These are phyloP conservation scores for Porites lobata DNA, from an alignment of 92 coral and sea anemone species.

Conservation along the genomic window DNA sequence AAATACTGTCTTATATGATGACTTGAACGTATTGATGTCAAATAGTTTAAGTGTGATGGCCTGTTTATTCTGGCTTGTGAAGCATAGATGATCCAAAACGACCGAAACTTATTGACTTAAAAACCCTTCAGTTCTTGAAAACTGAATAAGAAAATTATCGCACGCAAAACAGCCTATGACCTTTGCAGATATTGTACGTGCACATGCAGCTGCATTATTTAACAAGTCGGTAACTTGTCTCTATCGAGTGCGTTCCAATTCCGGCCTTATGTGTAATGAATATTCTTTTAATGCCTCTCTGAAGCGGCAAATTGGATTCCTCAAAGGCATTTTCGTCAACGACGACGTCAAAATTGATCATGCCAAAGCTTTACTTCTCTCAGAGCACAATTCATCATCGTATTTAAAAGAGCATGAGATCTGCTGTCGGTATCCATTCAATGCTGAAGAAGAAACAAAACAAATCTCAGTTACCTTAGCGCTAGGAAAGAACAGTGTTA, in stretches of 20 bases:
- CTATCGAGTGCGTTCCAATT: not conserved
- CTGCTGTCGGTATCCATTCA: not conserved
- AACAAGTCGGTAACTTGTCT: not conserved
- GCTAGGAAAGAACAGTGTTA: not conserved
- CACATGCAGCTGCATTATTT: not conserved
- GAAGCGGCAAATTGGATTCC: constrained; percentile 10
- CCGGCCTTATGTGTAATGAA: constrained; percentile 2
- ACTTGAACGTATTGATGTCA: not conserved
- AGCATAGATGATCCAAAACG: constrained; percentile 1
- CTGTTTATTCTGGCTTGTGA: not conserved
- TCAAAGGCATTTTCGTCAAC: constrained; percentile 11
- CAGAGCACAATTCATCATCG: too few species aligned
- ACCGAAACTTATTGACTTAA: constrained; percentile 16
- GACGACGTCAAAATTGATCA: not conserved
- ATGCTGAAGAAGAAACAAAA: not conserved
- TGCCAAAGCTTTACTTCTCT: constrained; percentile 8
- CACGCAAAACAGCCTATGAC: not conserved
- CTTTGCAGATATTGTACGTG: constrained; percentile 7
- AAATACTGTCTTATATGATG: not conserved
- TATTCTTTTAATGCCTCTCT: not conserved
- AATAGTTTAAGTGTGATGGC: not conserved
- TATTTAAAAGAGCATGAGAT: too few species aligned
- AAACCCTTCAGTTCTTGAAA: constrained; percentile 24
- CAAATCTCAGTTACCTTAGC: not conserved
- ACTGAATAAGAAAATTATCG: constrained; percentile 11